Evolutionary conservation across 2,797 vertebrate species (phyloP).

Genomic region (Rhadinocentrus ornatus): DNA sequence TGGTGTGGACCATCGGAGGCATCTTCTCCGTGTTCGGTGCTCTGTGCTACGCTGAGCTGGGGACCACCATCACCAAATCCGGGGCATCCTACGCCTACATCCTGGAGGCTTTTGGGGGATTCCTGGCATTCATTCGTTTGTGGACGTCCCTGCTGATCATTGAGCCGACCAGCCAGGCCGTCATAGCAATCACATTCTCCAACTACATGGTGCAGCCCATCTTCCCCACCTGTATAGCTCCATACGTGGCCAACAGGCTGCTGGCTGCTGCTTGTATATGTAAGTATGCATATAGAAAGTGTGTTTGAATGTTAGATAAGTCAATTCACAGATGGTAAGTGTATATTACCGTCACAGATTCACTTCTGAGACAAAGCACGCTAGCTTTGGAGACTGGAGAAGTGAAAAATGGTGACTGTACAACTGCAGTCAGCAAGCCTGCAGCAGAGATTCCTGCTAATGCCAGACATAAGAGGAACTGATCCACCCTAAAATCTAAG

Average conservation of each 20-base stretch:
- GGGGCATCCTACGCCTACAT: slow-evolving; percentile 97
- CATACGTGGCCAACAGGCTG: slow-evolving; percentile 87
- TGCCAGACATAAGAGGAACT: slow-evolving; percentile 59
- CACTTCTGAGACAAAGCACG: slow-evolving; percentile 14
- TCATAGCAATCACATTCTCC: slow-evolving; percentile 95
- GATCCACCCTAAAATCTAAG: not conserved
- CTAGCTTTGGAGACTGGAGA: slow-evolving; percentile 57
- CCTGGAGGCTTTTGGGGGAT: slow-evolving; percentile 91
- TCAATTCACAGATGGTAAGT: not conserved
- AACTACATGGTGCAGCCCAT: slow-evolving; percentile 94
- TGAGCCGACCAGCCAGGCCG: slow-evolving; percentile 92
- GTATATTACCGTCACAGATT: not conserved
- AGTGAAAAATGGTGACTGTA: slow-evolving; percentile 63
- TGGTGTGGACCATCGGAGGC: slow-evolving; percentile 91
- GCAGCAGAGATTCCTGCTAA: not conserved
- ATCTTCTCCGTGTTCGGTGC: slow-evolving; percentile 93
- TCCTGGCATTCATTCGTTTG: slow-evolving; percentile 90
- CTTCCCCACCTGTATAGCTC: slow-evolving; percentile 88
- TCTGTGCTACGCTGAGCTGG: slow-evolving; percentile 93
- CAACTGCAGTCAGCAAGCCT: slow-evolving; percentile 50
- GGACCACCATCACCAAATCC: slow-evolving; percentile 94
- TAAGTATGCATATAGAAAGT: slow-evolving; percentile 74
- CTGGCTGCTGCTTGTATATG: slow-evolving; percentile 92
- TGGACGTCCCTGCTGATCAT: slow-evolving; percentile 96
- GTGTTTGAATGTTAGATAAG: not conserved